Conservation (phyloP, 2,113 vertebrate species). For the Halichoerus grypus region DNA sequence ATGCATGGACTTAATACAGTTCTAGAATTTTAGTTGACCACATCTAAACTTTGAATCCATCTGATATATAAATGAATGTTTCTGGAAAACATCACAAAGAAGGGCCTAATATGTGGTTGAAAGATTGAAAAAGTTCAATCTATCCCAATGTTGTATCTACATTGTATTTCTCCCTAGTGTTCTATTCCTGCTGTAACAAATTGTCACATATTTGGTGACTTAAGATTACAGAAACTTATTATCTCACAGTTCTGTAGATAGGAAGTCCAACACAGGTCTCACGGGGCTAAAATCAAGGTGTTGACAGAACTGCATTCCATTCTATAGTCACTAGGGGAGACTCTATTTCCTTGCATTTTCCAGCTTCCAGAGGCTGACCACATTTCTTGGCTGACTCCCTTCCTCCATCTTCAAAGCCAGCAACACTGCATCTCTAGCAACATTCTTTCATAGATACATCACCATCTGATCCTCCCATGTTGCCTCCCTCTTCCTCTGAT, state of each 20-base stretch:
- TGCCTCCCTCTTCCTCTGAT: background rate
- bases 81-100: constrained; percentile 19
- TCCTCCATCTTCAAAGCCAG: background rate
- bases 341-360: background rate
- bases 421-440: background rate
- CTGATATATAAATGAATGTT: background rate
- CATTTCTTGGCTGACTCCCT: background rate
- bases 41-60: background rate
- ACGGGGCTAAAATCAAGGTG: background rate
- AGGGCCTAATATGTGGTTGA: background rate
- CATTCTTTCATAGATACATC: background rate
- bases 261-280: background rate
- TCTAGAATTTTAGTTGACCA: constrained; percentile 1
- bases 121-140: background rate
- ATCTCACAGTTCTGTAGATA: background rate
- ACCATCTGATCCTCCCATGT: background rate
- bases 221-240: constrained; percentile 22
- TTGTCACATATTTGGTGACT: background rate
- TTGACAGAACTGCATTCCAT: background rate
- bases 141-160: background rate
- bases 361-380: background rate
- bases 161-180: background rate
- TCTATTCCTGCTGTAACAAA: background rate
- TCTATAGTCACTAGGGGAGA: background rate
- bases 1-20: background rate